phyloP scores from a whole-genome alignment of 2,888 invertebrate genomes.

The Podabrus alpinus region DNA sequence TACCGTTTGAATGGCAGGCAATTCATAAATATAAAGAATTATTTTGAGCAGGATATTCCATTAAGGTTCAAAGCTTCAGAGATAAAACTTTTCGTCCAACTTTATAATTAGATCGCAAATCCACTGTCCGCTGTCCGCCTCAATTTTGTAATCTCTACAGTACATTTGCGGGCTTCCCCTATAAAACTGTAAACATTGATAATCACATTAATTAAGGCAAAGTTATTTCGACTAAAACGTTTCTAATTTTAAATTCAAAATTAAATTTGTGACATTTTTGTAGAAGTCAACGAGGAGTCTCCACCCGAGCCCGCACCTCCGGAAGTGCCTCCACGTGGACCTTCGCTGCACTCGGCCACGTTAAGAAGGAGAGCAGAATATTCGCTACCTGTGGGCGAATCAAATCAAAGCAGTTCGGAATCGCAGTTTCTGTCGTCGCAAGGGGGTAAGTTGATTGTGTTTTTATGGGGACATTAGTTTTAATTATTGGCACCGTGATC shows the following conservation, averaged over 20 bases:
- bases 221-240: slow-evolving; percentile 9
- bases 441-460: slow-evolving; percentile 46
- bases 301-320: slow-evolving; percentile 87
- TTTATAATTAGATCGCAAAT: slow-evolving; percentile 48
- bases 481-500: slow-evolving; percentile 49
- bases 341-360: slow-evolving; percentile 69
- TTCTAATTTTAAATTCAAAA: background rate
- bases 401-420: slow-evolving; percentile 41
- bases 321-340: slow-evolving; percentile 84
- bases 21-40: slow-evolving; percentile 25
- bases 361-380: slow-evolving; percentile 63
- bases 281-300: slow-evolving; percentile 70
- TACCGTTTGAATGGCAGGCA: slow-evolving; percentile 16
- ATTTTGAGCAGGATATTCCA: slow-evolving; percentile 12
- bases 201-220: slow-evolving; percentile 37
- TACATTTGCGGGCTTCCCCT: slow-evolving; percentile 30
- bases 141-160: slow-evolving; percentile 29
- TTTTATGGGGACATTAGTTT: slow-evolving; percentile 51
- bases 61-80: slow-evolving; percentile 30
- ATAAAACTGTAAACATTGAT: slow-evolving; percentile 38
- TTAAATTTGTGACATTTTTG: slow-evolving; percentile 20
- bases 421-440: slow-evolving; percentile 51
- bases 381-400: slow-evolving; percentile 56
- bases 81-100: slow-evolving; percentile 37
- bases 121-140: slow-evolving; percentile 35